These are phyloP conservation scores for Trigoniulus corallinus DNA, from an alignment of 1,140 invertebrate species.

Conservation along the genomic window DNA sequence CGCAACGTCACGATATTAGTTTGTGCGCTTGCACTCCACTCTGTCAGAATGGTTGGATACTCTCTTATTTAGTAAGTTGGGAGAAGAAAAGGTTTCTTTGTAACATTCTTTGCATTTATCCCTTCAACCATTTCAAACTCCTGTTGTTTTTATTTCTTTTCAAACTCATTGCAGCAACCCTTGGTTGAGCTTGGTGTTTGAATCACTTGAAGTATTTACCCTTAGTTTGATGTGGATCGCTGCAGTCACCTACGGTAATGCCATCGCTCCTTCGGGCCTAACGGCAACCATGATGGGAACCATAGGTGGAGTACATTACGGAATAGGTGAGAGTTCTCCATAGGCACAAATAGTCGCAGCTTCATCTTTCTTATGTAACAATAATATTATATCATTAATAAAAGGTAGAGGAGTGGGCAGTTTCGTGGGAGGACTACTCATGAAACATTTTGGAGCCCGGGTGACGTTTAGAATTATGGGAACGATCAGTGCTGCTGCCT, in stretches of 20 bases:
- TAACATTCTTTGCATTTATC: too few species aligned
- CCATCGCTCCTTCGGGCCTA: conserved; percentile 59
- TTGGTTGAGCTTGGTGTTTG: conserved; percentile 71
- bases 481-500: not conserved
- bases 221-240: conserved; percentile 76
- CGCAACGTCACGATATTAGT: conserved; percentile 65
- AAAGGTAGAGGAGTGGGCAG: conserved; percentile 57
- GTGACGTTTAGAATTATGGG: conserved; percentile 39
- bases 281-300: conserved; percentile 65
- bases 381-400: too few species aligned
- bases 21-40: conserved; percentile 60
- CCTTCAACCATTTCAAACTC: too few species aligned
- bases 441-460: conserved; percentile 51
- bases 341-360: too few species aligned
- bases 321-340: conserved; percentile 47
- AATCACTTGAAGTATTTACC: conserved; percentile 65
- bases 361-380: too few species aligned
- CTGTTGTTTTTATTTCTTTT: not conserved
- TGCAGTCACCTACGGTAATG: conserved; percentile 64
- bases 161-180: too few species aligned
- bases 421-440: conserved; percentile 53
- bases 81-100: too few species aligned
- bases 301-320: conserved; percentile 64
- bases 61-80: conserved; percentile 55
- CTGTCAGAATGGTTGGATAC: conserved; percentile 58